A percentile compares a stretch with the other conserved stretches of the same genome.
Conservation (phyloP, 2,797 vertebrate species). For the Gallirallus australis region DNA sequence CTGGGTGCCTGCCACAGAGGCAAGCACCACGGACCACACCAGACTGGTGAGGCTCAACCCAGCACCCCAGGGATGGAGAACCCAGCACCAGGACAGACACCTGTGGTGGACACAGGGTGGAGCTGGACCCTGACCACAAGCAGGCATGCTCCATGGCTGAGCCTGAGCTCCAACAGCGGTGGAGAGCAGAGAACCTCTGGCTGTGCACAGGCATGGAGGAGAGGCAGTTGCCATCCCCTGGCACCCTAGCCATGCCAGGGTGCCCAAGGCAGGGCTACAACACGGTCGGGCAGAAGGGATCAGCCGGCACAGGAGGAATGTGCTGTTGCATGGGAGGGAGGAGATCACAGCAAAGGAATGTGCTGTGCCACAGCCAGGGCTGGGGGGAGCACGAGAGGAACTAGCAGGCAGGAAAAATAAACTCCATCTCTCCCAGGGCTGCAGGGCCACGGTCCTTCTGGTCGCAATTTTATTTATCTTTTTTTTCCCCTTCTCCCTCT, state of each 20-base stretch:
- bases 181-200: neutral
- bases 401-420: slow-evolving; percentile 59
- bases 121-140: neutral
- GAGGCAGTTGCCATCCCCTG: neutral
- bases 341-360: slow-evolving; percentile 73
- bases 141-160: neutral
- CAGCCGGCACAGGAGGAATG: neutral
- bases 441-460: neutral
- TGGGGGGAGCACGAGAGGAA: neutral
- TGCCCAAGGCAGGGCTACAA: neutral
- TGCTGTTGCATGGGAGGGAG: slow-evolving; percentile 17
- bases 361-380: slow-evolving; percentile 66
- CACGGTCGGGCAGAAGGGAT: neutral
- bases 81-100: neutral
- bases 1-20: accelerated
- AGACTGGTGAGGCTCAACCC: neutral
- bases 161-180: neutral
- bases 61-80: no score
- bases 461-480: neutral
- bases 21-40: neutral
- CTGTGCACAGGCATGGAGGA: neutral
- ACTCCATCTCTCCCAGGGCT: neutral
- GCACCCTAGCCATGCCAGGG: accelerated
- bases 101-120: neutral
- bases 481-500: neutral